Base-by-base conservation (phyloP, 1,140 invertebrate species). In the Tetramorium simillimum region DNA sequence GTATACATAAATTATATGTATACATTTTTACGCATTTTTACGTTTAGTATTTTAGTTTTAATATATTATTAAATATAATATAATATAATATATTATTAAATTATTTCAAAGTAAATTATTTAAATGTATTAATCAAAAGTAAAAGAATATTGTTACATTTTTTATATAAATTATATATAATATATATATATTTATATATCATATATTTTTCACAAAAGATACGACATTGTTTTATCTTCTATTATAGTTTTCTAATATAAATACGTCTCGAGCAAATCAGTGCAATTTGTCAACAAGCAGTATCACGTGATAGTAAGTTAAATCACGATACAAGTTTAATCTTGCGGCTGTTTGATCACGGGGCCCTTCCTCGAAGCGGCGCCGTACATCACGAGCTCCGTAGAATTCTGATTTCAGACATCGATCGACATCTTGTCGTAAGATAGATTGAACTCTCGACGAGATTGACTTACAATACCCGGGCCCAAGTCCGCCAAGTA, bases 301-400 rank as follows among this genome's bases (percentile, higher is more conserved):
- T 78, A 63, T 77, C 58, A 77, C 75, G 75, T 77, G 40, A 77
- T 65, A 49, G 21, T 33, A 63, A 78, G 76, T 78, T 78, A 78
- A 78, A 78, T 78, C 60, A 78, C 58, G 76, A 78, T 78, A 78
- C 76, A 78, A 46, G 76, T 78, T 78, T 78, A 78, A 78, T 78
- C 76, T 78, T 49, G 58, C 24, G 58, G 76, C 60, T 78, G 43
- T 78, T 78, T 78, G 76, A 78, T 78, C 76, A 78, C 24, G 76
- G 16, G 43, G 58, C 6, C 56, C 18, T 18, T 75, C 28, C 24
- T 78, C 18, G 24, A 49, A 78, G 58, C 58, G 43, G 6, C 6
- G 18, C 40, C 37, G 76, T 49, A 33, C 58, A 65, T 77, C 76
- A 43, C 58, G 58, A 63, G 76, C 75, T 28, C 40, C 58, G 24